These are phyloP conservation scores for Herpetotheres cachinnans DNA, from an alignment of 2,113 vertebrate species.

Conservation along the genomic window DNA sequence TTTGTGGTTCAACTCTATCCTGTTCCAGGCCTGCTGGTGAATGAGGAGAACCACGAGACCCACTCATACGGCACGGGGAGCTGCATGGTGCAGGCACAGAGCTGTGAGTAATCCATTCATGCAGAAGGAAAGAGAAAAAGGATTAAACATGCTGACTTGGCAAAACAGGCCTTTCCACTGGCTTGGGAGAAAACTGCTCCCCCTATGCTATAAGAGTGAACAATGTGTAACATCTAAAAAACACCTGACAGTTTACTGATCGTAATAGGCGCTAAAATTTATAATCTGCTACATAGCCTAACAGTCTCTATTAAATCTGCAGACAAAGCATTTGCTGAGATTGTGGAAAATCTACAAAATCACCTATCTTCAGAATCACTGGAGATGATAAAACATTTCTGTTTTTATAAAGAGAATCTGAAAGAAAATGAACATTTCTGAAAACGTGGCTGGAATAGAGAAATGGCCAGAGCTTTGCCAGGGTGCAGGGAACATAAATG, in stretches of 20 bases:
- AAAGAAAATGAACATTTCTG: conserved; percentile 60
- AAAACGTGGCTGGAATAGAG: conserved; percentile 42
- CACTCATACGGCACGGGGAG: fast-evolving
- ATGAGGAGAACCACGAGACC: neutral
- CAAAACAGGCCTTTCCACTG: neutral
- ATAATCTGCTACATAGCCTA: neutral
- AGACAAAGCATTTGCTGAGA: conserved; percentile 41
- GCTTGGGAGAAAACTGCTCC: neutral
- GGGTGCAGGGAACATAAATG: conserved; percentile 40
- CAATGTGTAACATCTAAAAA: neutral
- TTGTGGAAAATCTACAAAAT: conserved; percentile 33
- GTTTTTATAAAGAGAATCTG: conserved; percentile 43
- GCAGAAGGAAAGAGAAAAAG: neutral
- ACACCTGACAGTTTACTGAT: neutral
- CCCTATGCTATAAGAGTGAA: neutral
- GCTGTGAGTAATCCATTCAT: neutral
- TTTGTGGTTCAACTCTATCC: neutral
- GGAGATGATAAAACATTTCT: conserved; percentile 20
- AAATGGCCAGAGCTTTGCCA: conserved; percentile 19
- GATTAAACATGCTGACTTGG: neutral
- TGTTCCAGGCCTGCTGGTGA: neutral
- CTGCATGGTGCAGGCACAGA: neutral
- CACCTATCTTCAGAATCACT: conserved; percentile 9
- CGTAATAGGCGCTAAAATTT: neutral
- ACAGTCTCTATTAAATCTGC: conserved; percentile 10